phyloP scores from a whole-genome alignment of 1,140 invertebrate genomes.

The Drosophila hydei region DNA sequence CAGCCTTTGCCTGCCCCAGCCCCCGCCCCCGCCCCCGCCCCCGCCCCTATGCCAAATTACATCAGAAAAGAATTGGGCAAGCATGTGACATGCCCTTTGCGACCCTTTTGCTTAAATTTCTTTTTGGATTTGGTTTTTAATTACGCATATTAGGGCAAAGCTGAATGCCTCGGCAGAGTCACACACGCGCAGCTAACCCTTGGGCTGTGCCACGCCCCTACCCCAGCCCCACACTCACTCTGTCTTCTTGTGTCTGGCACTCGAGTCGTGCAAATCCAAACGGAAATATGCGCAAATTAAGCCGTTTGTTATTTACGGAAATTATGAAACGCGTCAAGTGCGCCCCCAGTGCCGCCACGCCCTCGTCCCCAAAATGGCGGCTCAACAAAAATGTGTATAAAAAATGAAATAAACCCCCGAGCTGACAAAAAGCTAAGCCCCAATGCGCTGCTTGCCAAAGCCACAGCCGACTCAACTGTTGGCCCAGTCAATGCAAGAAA shows the following conservation, averaged over 20 bases:
- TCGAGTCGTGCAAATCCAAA: conserved; percentile 79
- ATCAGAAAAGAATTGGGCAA: too few species aligned
- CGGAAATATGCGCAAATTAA: conserved; percentile 82
- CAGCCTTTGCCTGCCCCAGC: too few species aligned
- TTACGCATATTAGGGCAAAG: conserved; percentile 37
- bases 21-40: too few species aligned
- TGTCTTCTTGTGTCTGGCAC: conserved; percentile 33
- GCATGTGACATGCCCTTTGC: too few species aligned
- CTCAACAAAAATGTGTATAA: conserved; percentile 44
- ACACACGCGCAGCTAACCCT: too few species aligned
- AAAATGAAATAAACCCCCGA: neutral
- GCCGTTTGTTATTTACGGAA: conserved; percentile 80
- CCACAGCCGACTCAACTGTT: too few species aligned
- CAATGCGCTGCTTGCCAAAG: conserved; percentile 9
- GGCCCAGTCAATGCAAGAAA: conserved; percentile 72
- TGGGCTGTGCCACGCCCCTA: neutral
- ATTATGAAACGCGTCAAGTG: conserved; percentile 81
- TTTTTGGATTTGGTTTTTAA: conserved; percentile 15
- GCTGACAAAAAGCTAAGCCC: conserved; percentile 20
- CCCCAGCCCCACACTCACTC: neutral
- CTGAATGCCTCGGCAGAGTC: conserved; percentile 10
- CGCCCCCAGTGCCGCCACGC: conserved; percentile 30
- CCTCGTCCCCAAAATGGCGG: conserved; percentile 44
- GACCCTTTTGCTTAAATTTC: too few species aligned
- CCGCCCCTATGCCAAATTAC: too few species aligned